Percentiles rank a stretch among this genome's conserved stretches.
phyloP scores from a whole-genome alignment of 92 coral and sea anemone species.

The Palythoa grandiflora region DNA sequence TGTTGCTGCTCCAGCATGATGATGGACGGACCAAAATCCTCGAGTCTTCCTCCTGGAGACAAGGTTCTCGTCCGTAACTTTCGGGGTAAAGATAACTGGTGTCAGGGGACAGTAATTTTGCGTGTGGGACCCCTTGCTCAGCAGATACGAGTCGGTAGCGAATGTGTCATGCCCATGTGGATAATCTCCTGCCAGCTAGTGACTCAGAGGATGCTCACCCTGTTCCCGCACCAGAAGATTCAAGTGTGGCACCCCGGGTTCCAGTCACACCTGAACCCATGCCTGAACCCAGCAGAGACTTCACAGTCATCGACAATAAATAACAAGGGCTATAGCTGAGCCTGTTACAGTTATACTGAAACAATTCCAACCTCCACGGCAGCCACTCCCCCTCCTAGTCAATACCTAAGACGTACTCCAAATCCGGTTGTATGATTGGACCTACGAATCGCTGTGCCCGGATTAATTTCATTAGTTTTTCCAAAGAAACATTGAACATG shows the following conservation, averaged over 20 bases:
- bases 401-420: not conserved
- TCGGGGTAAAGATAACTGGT: too few relatives aligned
- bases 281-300: not conserved
- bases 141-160: too few relatives aligned
- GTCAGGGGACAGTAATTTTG: too few relatives aligned
- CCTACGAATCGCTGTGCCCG: not conserved
- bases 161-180: too few relatives aligned
- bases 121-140: too few relatives aligned
- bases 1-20: too few relatives aligned
- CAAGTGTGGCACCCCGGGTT: not conserved
- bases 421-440: not conserved
- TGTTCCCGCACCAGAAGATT: not conserved
- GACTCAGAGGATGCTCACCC: not conserved
- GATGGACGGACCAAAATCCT: too few relatives aligned
- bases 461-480: not conserved
- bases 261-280: not conserved
- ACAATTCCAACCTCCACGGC: not conserved
- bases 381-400: not conserved
- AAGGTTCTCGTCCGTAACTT: too few relatives aligned
- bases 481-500: not conserved
- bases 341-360: slow-evolving; percentile 23
- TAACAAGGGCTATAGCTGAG: not conserved
- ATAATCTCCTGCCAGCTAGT: not conserved
- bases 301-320: not conserved
- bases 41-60: too few relatives aligned